phyloP scores from a whole-genome alignment of 2,113 vertebrate species.

The Zosterops borbonicus region DNA sequence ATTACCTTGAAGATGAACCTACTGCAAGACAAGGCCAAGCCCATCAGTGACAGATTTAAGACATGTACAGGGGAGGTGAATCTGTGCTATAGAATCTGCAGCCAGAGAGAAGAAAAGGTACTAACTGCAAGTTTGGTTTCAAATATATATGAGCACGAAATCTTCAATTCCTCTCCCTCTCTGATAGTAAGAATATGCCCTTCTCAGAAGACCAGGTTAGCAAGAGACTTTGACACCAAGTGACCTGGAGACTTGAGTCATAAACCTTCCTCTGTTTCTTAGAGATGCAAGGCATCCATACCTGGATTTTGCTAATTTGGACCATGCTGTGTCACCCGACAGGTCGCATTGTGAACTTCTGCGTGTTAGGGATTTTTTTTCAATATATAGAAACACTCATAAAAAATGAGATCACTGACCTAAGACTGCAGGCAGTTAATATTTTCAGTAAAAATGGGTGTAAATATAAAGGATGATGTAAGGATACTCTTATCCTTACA shows the following conservation, averaged over 20 bases:
- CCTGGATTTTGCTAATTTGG: background rate
- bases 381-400: background rate
- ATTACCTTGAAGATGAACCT: background rate
- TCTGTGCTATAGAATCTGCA: background rate
- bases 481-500: background rate
- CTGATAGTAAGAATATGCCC: background rate
- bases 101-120: background rate
- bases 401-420: background rate
- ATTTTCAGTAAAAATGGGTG: background rate
- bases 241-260: background rate
- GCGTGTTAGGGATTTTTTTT: fast-evolving
- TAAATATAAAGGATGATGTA: background rate
- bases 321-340: background rate
- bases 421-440: background rate
- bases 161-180: background rate
- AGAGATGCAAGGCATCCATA: background rate
- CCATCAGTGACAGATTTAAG: no score
- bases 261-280: background rate
- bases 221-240: background rate
- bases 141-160: background rate
- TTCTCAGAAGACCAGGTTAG: background rate
- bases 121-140: background rate
- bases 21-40: background rate
- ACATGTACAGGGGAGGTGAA: fast-evolving
- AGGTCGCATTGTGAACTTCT: background rate